phyloP scores from a whole-genome alignment of 1,140 invertebrate genomes.

The Platyura marginata region DNA sequence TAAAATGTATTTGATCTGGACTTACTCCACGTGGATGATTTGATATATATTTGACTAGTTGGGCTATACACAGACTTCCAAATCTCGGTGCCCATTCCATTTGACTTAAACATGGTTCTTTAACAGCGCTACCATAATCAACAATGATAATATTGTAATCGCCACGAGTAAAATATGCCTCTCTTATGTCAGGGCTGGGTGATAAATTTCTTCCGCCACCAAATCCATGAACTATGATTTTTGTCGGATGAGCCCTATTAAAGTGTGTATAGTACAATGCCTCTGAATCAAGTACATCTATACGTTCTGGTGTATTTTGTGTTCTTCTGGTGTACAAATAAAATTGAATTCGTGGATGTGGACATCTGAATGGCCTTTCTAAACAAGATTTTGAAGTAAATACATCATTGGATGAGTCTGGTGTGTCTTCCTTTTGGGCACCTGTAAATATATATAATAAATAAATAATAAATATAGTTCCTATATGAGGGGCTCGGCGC shows the following conservation, averaged over 20 bases:
- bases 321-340: conserved; percentile 66
- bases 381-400: conserved; percentile 65
- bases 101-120: conserved; percentile 61
- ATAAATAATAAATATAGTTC: no score
- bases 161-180: conserved; percentile 58
- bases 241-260: conserved; percentile 51
- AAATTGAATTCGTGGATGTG: conserved; percentile 63
- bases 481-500: no score
- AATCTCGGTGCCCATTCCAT: conserved; percentile 72
- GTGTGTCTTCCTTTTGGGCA: background rate
- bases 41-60: conserved; percentile 56
- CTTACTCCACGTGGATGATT: conserved; percentile 52
- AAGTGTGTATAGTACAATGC: conserved; percentile 52
- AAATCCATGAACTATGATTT: conserved; percentile 68
- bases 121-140: conserved; percentile 62
- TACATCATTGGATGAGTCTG: conserved; percentile 27
- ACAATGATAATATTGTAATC: conserved; percentile 75
- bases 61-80: conserved; percentile 58
- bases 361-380: conserved; percentile 57
- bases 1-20: conserved; percentile 54
- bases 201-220: conserved; percentile 57
- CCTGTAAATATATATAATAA: no score
- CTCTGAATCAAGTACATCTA: conserved; percentile 45
- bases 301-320: conserved; percentile 46
- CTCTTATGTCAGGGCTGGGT: conserved; percentile 61